phyloP scores from a whole-genome alignment of 2,888 invertebrate species.

The Pediacus dermestoides region DNA sequence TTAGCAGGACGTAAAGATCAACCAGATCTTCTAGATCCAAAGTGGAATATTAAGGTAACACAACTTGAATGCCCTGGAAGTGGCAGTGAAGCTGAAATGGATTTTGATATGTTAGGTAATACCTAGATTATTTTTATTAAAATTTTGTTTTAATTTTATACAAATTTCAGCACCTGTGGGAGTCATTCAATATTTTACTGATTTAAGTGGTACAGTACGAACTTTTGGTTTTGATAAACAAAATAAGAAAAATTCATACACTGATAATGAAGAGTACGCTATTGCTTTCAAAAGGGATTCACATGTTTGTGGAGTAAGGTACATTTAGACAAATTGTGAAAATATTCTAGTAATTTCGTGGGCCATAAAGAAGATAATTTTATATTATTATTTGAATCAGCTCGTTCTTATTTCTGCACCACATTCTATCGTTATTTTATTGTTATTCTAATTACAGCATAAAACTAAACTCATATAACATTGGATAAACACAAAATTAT shows the following conservation, averaged over 20 bases:
- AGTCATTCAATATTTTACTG: slow-evolving; percentile 65
- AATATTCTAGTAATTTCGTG: slow-evolving; percentile 3
- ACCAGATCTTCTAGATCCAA: slow-evolving; percentile 23
- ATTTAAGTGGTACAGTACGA: slow-evolving; percentile 55
- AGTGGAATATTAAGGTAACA: slow-evolving; percentile 43
- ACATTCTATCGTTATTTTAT: too few species aligned
- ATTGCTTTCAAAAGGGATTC: slow-evolving; percentile 59
- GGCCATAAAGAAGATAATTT: too few species aligned
- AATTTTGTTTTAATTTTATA: slow-evolving; percentile 11
- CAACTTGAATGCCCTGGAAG: slow-evolving; percentile 44
- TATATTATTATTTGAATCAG: too few species aligned
- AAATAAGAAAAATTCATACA: too few species aligned
- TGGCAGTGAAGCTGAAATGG: slow-evolving; percentile 12
- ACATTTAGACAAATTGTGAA: slow-evolving; percentile 1
- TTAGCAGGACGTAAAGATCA: slow-evolving; percentile 50
- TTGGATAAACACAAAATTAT: too few species aligned
- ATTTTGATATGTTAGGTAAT: slow-evolving; percentile 25
- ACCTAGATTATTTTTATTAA: slow-evolving; percentile 1
- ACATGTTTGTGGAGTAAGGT: slow-evolving; percentile 28
- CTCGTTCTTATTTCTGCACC: too few species aligned
- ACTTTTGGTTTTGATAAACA: slow-evolving; percentile 66
- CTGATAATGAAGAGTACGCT: slow-evolving; percentile 58
- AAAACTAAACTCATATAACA: too few species aligned
- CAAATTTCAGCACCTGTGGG: slow-evolving; percentile 57
- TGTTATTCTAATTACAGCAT: too few species aligned